Conservation (phyloP, 2,113 vertebrate genomes). For the Cryptomyrus ogoouensis region DNA sequence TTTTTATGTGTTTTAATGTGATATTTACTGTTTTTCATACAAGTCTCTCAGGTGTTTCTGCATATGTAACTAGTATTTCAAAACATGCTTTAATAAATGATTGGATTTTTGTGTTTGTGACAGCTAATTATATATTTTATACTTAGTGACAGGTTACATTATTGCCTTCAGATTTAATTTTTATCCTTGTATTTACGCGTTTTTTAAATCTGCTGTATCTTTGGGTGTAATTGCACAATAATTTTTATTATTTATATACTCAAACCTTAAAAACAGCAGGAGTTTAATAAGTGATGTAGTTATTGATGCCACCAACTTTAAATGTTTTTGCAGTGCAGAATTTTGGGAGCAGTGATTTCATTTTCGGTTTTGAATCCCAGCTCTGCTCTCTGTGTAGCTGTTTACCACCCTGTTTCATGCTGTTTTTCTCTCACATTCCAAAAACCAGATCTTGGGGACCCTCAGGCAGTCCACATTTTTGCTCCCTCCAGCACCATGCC, state of each 20-base stretch:
- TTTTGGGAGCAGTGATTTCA: not conserved
- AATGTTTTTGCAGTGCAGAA: not conserved
- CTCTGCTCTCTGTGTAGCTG: not conserved
- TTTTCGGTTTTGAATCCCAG: not conserved
- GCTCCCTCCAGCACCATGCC: not conserved
- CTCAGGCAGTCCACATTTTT: not conserved
- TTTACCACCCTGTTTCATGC: not conserved
- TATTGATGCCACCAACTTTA: not conserved
- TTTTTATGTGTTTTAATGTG: constrained; percentile 18
- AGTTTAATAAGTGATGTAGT: not conserved
- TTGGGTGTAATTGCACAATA: not conserved
- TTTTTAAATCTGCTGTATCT: not conserved
- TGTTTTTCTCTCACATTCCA: not conserved
- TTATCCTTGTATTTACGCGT: not conserved
- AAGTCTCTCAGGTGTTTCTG: constrained; percentile 22
- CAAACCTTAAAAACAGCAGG: not conserved
- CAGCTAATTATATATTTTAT: not conserved
- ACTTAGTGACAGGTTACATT: not conserved
- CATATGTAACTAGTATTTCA: constrained; percentile 11
- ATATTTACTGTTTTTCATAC: not conserved
- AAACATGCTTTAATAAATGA: constrained; percentile 18
- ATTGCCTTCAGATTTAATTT: not conserved
- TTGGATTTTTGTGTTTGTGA: not conserved
- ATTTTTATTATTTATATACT: not conserved
- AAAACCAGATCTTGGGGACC: not conserved